Percentiles rank a stretch among this genome's conserved stretches.
These are phyloP conservation scores for Ammodytes dubius DNA, from an alignment of 2,113 vertebrate genomes.

Conservation along the genomic window DNA sequence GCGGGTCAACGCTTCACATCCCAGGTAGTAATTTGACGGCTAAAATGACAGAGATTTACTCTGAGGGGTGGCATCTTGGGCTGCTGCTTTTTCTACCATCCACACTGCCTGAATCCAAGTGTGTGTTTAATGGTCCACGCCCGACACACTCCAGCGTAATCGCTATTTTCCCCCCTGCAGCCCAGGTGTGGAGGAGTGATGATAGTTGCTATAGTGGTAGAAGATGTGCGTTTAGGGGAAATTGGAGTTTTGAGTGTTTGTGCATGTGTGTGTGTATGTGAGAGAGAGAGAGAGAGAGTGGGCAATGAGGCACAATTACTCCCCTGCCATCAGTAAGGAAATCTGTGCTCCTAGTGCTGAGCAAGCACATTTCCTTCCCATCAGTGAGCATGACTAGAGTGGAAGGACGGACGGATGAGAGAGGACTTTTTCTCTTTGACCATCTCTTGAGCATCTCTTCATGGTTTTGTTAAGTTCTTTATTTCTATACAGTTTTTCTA, in stretches of 20 bases:
- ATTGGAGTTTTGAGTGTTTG: conserved; percentile 19
- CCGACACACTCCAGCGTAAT: conserved; percentile 37
- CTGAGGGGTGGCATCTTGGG: conserved; percentile 53
- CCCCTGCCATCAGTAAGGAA: conserved; percentile 41
- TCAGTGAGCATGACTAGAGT: conserved; percentile 25
- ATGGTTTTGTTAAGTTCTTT: background rate
- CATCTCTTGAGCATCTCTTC: background rate
- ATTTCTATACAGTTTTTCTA: background rate
- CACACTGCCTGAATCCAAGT: conserved; percentile 27
- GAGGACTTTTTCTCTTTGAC: background rate
- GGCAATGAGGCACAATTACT: conserved; percentile 26
- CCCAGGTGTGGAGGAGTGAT: conserved; percentile 23
- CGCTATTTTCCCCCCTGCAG: conserved; percentile 23
- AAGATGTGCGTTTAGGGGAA: conserved; percentile 31
- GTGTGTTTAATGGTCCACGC: conserved; percentile 60
- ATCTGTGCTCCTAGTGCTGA: conserved; percentile 51
- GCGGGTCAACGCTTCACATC: conserved; percentile 27
- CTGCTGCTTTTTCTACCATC: conserved; percentile 34
- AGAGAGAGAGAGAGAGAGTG: background rate
- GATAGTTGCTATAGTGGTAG: conserved; percentile 24
- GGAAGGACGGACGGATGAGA: conserved; percentile 5
- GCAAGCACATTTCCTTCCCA: conserved; percentile 50
- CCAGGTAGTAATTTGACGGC: conserved; percentile 46
- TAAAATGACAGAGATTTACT: conserved; percentile 55
- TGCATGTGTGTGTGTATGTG: conserved; percentile 13